Base-by-base conservation (phyloP, 2,888 invertebrate species). In the Oasisia sp. region DNA sequence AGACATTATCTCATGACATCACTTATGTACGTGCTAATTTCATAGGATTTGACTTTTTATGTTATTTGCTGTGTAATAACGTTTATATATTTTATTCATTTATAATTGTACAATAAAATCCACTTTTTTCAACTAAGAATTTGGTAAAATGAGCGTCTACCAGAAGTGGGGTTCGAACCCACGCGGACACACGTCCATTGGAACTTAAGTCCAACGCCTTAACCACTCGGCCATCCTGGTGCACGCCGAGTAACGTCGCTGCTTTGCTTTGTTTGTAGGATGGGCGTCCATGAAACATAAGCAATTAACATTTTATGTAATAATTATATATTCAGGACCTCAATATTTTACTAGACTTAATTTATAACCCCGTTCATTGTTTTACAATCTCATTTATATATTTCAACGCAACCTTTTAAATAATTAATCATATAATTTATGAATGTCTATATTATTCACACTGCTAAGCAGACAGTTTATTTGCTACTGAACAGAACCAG, bases 141-240 rank as follows among this genome's bases (percentile, higher is more conserved):
- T 90, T 32, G 9, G 45, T 90, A 91, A 92, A 92, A 92, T 7
- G n/a, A 38, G 19, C 32, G 44, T 90, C 58, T 93, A 93, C 93
- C 93, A 93, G 93, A 92, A 93, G 93, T 93, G 93, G 93, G 93
- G 93, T 93, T 93, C 93, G 93, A 93, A 93, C 93, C 93, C 93
- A 93, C 93, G 93, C 92, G 93, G 93, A 93, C 93, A 93, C 92
- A 92, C 92, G 93, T 93, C 93, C 93, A 93, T 93, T 93, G 93
- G 93, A 93, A 92, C 93, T 93, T 93, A 93, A 93, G 93, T 93
- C 93, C 93, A 93, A 93, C 93, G 93, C 93, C 93, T 93, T 93
- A 93, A 93, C 93, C 93, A 93, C 93, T 93, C 93, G 93, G 93
- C 93, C 93, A 93, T 93, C 93, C 93, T 93, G 93, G 93, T 93